A percentile compares a stretch with the other conserved stretches of the same genome.
phyloP scores from a whole-genome alignment of 2,888 invertebrate genomes.

The Apodemia mormo region DNA sequence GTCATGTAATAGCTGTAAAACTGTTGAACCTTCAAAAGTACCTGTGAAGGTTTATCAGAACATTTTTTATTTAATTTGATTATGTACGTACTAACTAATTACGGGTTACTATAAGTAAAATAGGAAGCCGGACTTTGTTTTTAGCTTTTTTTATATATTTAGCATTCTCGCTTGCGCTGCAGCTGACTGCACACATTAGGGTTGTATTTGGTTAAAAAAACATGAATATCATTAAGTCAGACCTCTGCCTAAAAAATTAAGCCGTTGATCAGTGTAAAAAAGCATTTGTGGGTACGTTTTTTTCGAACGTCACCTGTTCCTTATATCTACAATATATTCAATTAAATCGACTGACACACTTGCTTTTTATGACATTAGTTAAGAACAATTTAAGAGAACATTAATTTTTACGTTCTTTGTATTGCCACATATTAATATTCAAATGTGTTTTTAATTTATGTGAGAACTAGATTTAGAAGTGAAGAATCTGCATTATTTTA shows the following conservation, averaged over 20 bases:
- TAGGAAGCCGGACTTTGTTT: not conserved
- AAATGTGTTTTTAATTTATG: not conserved
- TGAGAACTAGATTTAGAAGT: not conserved
- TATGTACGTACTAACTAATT: no score
- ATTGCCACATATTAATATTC: not conserved
- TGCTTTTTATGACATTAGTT: constrained; percentile 21
- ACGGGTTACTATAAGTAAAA: not conserved
- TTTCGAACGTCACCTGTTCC: constrained; percentile 69
- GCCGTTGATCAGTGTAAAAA: constrained; percentile 71
- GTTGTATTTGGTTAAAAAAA: constrained; percentile 11
- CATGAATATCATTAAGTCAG: constrained; percentile 12
- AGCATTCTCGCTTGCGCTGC: not conserved
- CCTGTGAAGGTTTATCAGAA: no score
- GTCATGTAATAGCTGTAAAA: no score
- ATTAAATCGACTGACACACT: constrained; percentile 33
- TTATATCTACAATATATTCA: constrained; percentile 36
- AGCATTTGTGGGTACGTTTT: constrained; percentile 71
- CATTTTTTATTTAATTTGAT: no score
- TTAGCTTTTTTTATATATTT: not conserved
- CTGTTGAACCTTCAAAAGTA: no score
- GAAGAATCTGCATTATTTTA: not conserved
- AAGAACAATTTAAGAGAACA: constrained; percentile 2
- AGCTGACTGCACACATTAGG: constrained; percentile 18
- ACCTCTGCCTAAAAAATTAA: constrained; percentile 51
- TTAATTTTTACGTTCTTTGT: constrained; percentile 6